Percentiles rank a stretch among this genome's conserved stretches.
phyloP scores from a whole-genome alignment of 1,140 invertebrate species.

The Mesaphorura yosii region DNA sequence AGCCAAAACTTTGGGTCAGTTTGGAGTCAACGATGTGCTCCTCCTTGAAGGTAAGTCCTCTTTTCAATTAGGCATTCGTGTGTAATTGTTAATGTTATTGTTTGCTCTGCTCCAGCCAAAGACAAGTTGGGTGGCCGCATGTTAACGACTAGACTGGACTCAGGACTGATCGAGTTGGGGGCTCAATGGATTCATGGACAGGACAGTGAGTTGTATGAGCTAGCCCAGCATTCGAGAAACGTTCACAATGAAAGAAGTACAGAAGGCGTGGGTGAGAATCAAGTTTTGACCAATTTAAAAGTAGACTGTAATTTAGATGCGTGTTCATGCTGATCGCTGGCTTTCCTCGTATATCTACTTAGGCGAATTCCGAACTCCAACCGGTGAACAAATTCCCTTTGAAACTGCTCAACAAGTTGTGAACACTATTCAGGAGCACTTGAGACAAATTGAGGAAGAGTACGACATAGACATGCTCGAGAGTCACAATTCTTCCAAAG shows the following conservation, averaged over 20 bases:
- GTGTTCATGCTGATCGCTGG: too few relatives aligned
- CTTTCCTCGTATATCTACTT: too few relatives aligned
- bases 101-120: slow-evolving; percentile 38
- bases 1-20: slow-evolving; percentile 41
- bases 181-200: slow-evolving; percentile 76
- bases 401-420: slow-evolving; percentile 41
- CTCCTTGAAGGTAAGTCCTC: slow-evolving; percentile 49
- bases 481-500: too few relatives aligned
- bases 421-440: slow-evolving; percentile 39
- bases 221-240: slow-evolving; percentile 42
- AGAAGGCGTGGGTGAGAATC: slow-evolving; percentile 30
- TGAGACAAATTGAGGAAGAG: slow-evolving; percentile 44
- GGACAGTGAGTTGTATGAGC: slow-evolving; percentile 51
- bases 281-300: too few relatives aligned
- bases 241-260: slow-evolving; percentile 31
- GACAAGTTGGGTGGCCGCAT: slow-evolving; percentile 50
- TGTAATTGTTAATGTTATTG: background rate
- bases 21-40: slow-evolving; percentile 42
- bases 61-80: background rate
- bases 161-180: slow-evolving; percentile 58
- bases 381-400: slow-evolving; percentile 15
- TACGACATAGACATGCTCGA: too few relatives aligned
- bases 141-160: slow-evolving; percentile 38
- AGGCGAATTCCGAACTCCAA: slow-evolving; percentile 1
- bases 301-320: too few relatives aligned